Conservation (phyloP, 2,113 vertebrate genomes). For the Bungarus multicinctus region DNA sequence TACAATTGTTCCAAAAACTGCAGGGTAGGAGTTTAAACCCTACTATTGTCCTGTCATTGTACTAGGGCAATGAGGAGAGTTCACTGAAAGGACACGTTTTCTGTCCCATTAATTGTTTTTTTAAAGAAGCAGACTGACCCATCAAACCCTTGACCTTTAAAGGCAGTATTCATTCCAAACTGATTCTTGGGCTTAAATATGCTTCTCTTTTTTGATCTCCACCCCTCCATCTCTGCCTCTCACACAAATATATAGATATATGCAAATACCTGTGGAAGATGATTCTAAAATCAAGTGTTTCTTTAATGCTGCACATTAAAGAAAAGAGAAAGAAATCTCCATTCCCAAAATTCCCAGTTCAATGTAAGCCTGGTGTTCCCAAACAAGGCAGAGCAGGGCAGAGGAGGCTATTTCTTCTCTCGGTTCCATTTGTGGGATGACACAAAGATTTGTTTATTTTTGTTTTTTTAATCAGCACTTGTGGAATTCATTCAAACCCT, state of each 20-base stretch:
- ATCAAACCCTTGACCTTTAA: constrained; percentile 90
- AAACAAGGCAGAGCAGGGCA: neutral
- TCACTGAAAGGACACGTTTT: constrained; percentile 90
- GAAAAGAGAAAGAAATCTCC: constrained; percentile 29
- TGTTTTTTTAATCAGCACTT: neutral
- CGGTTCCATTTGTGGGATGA: neutral
- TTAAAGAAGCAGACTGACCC: constrained; percentile 83
- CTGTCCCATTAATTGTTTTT: constrained; percentile 91
- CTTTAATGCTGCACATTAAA: constrained; percentile 68
- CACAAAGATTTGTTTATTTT: neutral
- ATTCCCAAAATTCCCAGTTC: constrained; percentile 67
- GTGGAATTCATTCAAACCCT: neutral
- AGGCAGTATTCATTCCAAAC: constrained; percentile 75
- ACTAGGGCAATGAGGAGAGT: constrained; percentile 85
- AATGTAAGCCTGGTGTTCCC: constrained; percentile 61
- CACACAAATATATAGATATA: neutral
- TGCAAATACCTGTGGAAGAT: constrained; percentile 18
- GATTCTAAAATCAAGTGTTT: constrained; percentile 61
- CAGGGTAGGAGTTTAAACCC: constrained; percentile 67
- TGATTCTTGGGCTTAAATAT: constrained; percentile 61
- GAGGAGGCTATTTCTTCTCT: fast-evolving
- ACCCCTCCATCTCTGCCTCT: neutral
- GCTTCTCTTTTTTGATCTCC: neutral
- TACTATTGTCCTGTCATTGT: constrained; percentile 74
- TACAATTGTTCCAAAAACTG: constrained; percentile 67